Conservation (phyloP, 2,113 vertebrate species). For the Gnathonemus longibarbis region DNA sequence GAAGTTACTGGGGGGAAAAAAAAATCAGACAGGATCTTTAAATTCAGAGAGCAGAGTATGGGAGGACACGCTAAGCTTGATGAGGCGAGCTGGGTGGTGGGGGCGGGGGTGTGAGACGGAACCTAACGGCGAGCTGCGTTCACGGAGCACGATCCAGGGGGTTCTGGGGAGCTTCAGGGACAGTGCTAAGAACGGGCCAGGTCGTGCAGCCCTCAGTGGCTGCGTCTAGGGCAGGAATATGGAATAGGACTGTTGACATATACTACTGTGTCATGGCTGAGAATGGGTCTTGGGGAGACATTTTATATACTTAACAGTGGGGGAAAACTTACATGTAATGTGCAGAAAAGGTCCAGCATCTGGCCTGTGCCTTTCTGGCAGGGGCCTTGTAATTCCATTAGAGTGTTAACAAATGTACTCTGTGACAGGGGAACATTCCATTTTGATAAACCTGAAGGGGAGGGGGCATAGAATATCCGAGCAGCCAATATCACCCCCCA, state of each 20-base stretch:
- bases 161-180: no score
- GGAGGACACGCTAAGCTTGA: background rate
- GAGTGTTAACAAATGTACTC: conserved; percentile 60
- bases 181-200: background rate
- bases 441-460: conserved; percentile 53
- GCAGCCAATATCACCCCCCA: conserved; percentile 27
- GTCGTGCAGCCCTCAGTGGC: background rate
- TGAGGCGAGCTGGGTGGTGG: background rate
- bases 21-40: background rate
- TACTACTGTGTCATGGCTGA: background rate
- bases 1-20: background rate
- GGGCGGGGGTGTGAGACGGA: background rate
- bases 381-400: conserved; percentile 59
- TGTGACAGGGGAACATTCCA: conserved; percentile 48
- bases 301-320: conserved; percentile 13
- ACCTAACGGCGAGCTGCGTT: background rate
- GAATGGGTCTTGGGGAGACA: background rate
- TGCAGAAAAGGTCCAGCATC: conserved; percentile 32
- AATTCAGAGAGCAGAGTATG: background rate
- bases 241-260: background rate
- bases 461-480: conserved; percentile 43
- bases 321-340: conserved; percentile 13
- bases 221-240: background rate
- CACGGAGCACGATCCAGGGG: background rate
- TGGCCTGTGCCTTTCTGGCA: conserved; percentile 51